These are phyloP conservation scores for Caenorhabditis panamensis DNA, from an alignment of 2,888 invertebrate genomes.

Conservation along the genomic window DNA sequence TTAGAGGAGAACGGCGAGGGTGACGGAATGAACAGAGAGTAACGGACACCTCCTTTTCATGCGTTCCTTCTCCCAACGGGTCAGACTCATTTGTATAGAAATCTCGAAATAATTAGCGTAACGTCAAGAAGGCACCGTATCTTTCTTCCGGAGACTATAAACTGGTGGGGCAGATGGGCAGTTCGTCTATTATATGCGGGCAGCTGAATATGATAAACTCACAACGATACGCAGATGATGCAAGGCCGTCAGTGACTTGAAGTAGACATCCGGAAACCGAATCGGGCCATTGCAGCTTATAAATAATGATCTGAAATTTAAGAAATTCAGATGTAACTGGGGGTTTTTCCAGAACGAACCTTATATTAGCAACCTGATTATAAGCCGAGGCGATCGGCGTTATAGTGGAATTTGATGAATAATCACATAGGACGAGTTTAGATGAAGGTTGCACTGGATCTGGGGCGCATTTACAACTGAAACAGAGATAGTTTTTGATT, in stretches of 20 bases:
- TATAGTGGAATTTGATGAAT: slow-evolving; percentile 34
- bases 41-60: slow-evolving; percentile 18
- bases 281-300: slow-evolving; percentile 47
- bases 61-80: not conserved
- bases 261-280: slow-evolving; percentile 48
- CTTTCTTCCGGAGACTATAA: slow-evolving; percentile 18
- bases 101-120: slow-evolving; percentile 10
- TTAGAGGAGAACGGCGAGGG: slow-evolving; percentile 1
- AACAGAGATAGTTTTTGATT: slow-evolving; percentile 22
- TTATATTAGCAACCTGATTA: slow-evolving; percentile 50
- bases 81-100: slow-evolving; percentile 18
- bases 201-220: slow-evolving; percentile 38
- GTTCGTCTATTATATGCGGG: not conserved
- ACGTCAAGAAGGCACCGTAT: slow-evolving; percentile 18
- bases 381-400: slow-evolving; percentile 26
- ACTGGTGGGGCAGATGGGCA: slow-evolving; percentile 10
- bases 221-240: slow-evolving; percentile 65
- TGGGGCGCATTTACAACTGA: slow-evolving; percentile 76
- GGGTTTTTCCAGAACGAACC: slow-evolving; percentile 14
- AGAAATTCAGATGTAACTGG: not conserved
- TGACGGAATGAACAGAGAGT: not conserved
- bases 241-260: slow-evolving; percentile 46
- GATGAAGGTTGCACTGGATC: slow-evolving; percentile 66
- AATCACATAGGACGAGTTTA: slow-evolving; percentile 61
- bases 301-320: slow-evolving; percentile 46